phyloP scores from a whole-genome alignment of 1,140 invertebrate species.

The Chelonus insularis region DNA sequence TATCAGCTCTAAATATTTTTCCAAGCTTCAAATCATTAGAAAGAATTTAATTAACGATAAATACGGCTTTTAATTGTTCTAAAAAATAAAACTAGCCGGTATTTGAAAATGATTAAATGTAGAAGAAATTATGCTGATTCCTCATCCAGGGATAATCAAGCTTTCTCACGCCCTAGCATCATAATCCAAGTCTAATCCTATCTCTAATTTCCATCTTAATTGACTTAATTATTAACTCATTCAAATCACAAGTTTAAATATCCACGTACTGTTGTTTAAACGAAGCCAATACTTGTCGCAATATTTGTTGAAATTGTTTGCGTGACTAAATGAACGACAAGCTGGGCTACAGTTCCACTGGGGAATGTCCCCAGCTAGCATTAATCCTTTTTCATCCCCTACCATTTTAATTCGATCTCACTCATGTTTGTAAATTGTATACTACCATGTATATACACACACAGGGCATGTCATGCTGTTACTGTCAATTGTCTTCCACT shows the following conservation, averaged over 20 bases:
- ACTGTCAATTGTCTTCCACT: neutral
- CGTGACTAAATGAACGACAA: constrained; percentile 44
- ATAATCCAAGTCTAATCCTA: neutral
- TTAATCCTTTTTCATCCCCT: constrained; percentile 4
- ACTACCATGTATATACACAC: neutral
- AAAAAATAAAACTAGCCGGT: too few species aligned
- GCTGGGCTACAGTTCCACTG: constrained; percentile 27
- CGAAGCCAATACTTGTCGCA: neutral
- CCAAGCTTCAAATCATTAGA: too few species aligned
- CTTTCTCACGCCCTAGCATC: too few species aligned
- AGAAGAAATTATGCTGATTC: too few species aligned
- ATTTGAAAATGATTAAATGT: too few species aligned
- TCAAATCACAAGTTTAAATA: neutral
- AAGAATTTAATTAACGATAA: too few species aligned
- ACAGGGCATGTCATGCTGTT: neutral
- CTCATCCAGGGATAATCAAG: too few species aligned
- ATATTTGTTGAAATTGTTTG: constrained; percentile 29
- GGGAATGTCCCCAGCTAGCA: constrained; percentile 30
- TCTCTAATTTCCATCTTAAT: constrained; percentile 3
- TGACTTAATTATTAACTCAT: constrained; percentile 3
- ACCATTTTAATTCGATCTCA: constrained; percentile 1
- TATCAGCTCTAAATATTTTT: too few species aligned
- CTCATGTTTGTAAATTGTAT: neutral
- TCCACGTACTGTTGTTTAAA: constrained; percentile 11
- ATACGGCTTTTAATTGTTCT: too few species aligned